Base-by-base conservation (phyloP, 2,888 invertebrate species). In the Drosophila buzzatii region DNA sequence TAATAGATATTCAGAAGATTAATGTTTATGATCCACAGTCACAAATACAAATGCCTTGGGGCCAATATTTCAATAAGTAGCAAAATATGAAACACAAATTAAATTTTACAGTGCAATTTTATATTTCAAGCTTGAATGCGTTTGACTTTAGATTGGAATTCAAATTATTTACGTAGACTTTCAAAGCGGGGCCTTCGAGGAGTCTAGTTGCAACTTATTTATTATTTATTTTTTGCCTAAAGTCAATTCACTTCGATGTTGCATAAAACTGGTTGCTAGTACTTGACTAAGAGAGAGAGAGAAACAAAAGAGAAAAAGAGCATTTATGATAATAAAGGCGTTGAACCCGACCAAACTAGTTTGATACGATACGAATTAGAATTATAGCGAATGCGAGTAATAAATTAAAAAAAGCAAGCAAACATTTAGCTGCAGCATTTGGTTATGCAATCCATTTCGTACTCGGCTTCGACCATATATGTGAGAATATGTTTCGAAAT, bases 211-310 rank as follows among this genome's bases (percentile, higher is more conserved):
- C 39, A 52, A 58, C 39, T 58, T n/a, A n/a, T 33, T 52, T 53
- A n/a, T 42, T 42, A 58, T 33, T 58, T n/a, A n/a, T 33, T 52
- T 53, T 18, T 42, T 42, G 47, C 27, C 35, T 47, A 8, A 71
- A 85, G 90, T 88, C 89, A 84, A 79, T 82, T 84, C 65, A 84
- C 86, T 79, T 79, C 39, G 44, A 68, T 41, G 74, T 76, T 75
- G 77, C 81, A 76, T 52, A 79, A 79, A 82, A 82, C 88, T 86
- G 86, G 90, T 89, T 79, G 66, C 60, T 49, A 58, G 76, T 56
- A 62, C 18, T 64, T 67, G n/a, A 37, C 42, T 42, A 37, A 23
- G 33, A 53, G 42, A 62, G 47, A 47, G 45, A 42, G 42, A 35
- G 53, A 23, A 2, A 23, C 41, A 35, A 42, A 37, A 37, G 53